Percentiles rank a stretch among this genome's conserved stretches.
These are phyloP conservation scores for Vesta saturnalis DNA, from an alignment of 2,888 invertebrate species.

Conservation along the genomic window DNA sequence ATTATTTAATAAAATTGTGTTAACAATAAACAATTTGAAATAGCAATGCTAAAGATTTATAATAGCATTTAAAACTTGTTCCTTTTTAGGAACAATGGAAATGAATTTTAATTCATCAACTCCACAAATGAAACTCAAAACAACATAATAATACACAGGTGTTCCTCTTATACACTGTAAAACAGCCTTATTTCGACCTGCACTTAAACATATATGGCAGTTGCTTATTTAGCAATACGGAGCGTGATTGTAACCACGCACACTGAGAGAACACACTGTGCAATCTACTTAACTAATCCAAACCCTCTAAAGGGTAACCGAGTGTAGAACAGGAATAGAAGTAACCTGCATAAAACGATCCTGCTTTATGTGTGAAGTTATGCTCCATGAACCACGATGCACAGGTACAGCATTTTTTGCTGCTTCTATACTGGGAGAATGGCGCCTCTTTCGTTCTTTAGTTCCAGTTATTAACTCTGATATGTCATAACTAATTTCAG, in stretches of 20 bases:
- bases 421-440: constrained; percentile 57
- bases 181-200: constrained; percentile 47
- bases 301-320: constrained; percentile 55
- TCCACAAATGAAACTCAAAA: constrained; percentile 23
- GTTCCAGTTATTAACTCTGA: constrained; percentile 49
- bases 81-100: background rate
- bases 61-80: constrained; percentile 9
- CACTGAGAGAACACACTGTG: constrained; percentile 43
- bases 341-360: constrained; percentile 58
- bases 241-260: constrained; percentile 27
- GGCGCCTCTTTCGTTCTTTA: constrained; percentile 69
- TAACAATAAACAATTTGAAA: constrained; percentile 26
- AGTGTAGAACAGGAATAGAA: constrained; percentile 55
- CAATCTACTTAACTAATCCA: constrained; percentile 41
- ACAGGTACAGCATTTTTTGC: constrained; percentile 40
- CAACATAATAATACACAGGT: constrained; percentile 34
- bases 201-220: constrained; percentile 62
- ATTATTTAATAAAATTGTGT: constrained; percentile 23
- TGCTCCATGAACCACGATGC: constrained; percentile 63
- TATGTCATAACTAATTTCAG: constrained; percentile 52
- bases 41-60: background rate
- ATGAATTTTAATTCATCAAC: constrained; percentile 11
- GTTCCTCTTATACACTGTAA: constrained; percentile 31
- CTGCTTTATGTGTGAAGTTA: constrained; percentile 61
- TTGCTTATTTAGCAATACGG: constrained; percentile 42